phyloP scores from a whole-genome alignment of 2,888 invertebrate species.

The Temnothorax rugatulus region DNA sequence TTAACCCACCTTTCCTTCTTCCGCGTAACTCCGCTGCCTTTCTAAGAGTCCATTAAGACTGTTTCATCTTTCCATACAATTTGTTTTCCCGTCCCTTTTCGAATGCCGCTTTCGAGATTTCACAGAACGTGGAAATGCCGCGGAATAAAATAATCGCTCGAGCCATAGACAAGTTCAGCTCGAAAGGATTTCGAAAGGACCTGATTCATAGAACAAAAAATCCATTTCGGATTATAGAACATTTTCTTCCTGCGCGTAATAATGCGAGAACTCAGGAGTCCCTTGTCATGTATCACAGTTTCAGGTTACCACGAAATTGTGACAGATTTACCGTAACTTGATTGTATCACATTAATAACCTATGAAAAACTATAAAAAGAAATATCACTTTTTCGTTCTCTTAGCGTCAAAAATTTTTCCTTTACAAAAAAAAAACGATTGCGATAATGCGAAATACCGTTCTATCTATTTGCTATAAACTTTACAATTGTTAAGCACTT shows the following conservation, averaged over 20 bases:
- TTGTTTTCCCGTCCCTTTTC: conserved; percentile 74
- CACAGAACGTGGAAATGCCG: conserved; percentile 61
- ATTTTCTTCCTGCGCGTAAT: neutral
- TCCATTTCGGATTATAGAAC: conserved; percentile 59
- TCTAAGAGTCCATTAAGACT: conserved; percentile 76
- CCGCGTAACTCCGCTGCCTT: conserved; percentile 65
- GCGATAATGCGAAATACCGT: neutral
- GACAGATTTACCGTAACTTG: neutral
- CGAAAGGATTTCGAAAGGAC: conserved; percentile 11
- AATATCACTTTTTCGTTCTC: neutral
- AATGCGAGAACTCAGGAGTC: neutral
- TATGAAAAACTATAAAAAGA: neutral
- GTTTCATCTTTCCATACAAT: conserved; percentile 77
- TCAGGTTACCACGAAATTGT: neutral
- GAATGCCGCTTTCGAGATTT: conserved; percentile 62
- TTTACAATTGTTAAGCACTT: neutral
- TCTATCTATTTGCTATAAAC: neutral
- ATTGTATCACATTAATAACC: neutral
- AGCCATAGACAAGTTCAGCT: conserved; percentile 39
- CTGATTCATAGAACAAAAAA: conserved; percentile 21
- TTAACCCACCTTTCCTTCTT: conserved; percentile 60
- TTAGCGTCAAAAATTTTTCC: neutral
- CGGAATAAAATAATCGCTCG: conserved; percentile 67
- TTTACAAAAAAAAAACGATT: neutral
- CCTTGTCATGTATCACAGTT: neutral